A percentile compares a stretch with the other conserved stretches of the same genome.
These are phyloP conservation scores for Carassius gibelio DNA, from an alignment of 2,113 vertebrate genomes.

Conservation along the genomic window DNA sequence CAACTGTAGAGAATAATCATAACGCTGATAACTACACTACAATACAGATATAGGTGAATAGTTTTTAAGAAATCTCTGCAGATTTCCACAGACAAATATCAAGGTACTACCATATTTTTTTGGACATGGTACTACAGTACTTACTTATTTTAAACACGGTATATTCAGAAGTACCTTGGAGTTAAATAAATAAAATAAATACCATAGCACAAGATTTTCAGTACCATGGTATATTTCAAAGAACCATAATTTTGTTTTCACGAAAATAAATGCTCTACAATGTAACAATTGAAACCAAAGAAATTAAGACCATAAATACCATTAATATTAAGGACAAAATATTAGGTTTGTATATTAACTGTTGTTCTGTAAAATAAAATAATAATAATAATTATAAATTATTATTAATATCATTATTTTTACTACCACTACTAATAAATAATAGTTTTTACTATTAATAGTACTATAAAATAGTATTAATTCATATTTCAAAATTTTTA, in stretches of 20 bases:
- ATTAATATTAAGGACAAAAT: too few species aligned
- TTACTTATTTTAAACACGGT: not conserved
- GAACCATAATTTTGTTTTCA: not conserved
- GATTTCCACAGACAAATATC: not conserved
- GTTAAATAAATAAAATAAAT: not conserved
- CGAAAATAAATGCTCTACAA: not conserved
- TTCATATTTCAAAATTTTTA: too few species aligned
- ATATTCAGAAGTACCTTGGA: not conserved
- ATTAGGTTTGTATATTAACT: not conserved
- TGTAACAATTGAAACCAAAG: not conserved
- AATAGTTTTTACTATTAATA: too few species aligned
- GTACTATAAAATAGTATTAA: too few species aligned
- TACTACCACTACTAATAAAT: not conserved
- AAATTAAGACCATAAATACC: not conserved
- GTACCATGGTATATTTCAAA: not conserved
- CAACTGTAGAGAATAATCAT: conserved; percentile 73
- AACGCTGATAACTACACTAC: not conserved
- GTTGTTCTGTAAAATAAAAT: not conserved
- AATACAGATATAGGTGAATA: not conserved
- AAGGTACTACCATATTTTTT: not conserved
- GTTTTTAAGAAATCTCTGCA: not conserved
- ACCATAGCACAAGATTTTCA: not conserved
- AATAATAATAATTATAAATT: too few species aligned
- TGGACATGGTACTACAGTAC: not conserved
- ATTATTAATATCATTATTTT: too few species aligned